Percentiles rank a stretch among this genome's conserved stretches.
phyloP scores from a whole-genome alignment of 2,888 invertebrate genomes.

The Margaritifera margaritifera region DNA sequence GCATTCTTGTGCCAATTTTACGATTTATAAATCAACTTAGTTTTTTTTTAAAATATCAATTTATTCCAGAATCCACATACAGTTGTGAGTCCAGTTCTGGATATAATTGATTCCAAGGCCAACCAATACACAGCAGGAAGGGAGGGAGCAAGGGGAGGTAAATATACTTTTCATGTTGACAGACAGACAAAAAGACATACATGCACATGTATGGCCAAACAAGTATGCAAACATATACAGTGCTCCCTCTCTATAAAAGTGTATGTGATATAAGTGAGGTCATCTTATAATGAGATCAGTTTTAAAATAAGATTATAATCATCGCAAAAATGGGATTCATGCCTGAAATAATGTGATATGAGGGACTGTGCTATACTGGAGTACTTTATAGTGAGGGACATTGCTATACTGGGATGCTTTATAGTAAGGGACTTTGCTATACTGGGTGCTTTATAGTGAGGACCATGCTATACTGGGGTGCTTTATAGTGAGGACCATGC shows the following conservation, averaged over 20 bases:
- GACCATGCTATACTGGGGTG: too few relatives aligned
- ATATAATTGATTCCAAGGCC: slow-evolving; percentile 73
- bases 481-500: too few relatives aligned
- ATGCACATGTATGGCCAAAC: neutral
- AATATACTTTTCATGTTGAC: slow-evolving; percentile 6
- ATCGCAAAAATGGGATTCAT: too few relatives aligned
- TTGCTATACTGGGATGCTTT: too few relatives aligned
- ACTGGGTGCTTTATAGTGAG: too few relatives aligned
- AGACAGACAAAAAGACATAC: neutral
- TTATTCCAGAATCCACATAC: slow-evolving; percentile 29
- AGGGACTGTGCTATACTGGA: too few relatives aligned
- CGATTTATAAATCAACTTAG: too few relatives aligned
- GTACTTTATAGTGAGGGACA: too few relatives aligned
- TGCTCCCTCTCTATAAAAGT: neutral
- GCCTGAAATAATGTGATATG: too few relatives aligned
- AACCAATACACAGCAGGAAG: slow-evolving; percentile 71
- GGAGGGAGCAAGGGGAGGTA: slow-evolving; percentile 73
- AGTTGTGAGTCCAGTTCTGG: slow-evolving; percentile 74
- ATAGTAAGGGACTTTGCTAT: too few relatives aligned
- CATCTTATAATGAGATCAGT: neutral
- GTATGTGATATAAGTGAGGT: neutral
- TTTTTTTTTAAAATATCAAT: neutral
- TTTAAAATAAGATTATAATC: too few relatives aligned
- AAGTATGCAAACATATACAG: neutral
- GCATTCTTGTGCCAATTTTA: too few relatives aligned